Conservation (phyloP, 1,140 invertebrate genomes). For the silkworm (Bombyx mori) region DNA sequence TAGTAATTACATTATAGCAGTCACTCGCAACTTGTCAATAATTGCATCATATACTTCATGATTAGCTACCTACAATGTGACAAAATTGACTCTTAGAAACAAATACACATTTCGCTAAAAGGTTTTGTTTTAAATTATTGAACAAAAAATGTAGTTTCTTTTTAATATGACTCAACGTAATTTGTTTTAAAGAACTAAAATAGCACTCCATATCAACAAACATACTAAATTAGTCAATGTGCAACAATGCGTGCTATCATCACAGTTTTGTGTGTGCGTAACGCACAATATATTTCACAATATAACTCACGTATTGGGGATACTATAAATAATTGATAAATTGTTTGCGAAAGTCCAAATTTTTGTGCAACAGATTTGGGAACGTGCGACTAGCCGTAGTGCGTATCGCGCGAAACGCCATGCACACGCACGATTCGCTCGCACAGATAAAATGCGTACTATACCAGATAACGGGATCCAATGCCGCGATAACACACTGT, state of each 20-base stretch:
- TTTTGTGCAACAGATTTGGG: constrained; percentile 41
- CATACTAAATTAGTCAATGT: constrained; percentile 16
- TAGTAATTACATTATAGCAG: too few species aligned
- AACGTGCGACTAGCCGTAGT: constrained; percentile 40
- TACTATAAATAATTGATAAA: constrained; percentile 38
- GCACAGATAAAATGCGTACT: constrained; percentile 59
- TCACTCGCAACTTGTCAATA: too few species aligned
- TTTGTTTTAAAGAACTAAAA: constrained; percentile 2
- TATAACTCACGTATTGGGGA: constrained; percentile 53
- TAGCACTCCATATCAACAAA: constrained; percentile 11
- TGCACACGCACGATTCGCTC: constrained; percentile 55
- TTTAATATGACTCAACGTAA: too few species aligned
- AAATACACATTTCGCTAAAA: too few species aligned
- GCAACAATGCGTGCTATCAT: constrained; percentile 27
- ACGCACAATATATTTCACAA: constrained; percentile 54
- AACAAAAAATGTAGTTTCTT: too few species aligned
- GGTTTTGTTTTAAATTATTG: too few species aligned
- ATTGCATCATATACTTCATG: too few species aligned
- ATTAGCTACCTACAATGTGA: too few species aligned
- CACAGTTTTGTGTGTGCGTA: constrained; percentile 53
- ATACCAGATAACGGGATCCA: constrained; percentile 42
- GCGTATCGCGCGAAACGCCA: constrained; percentile 60
- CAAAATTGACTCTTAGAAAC: too few species aligned
- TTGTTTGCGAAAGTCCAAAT: constrained; percentile 59
- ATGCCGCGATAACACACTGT: constrained; percentile 42